Percentiles rank a stretch among this genome's conserved stretches.
Evolutionary conservation across 2,113 vertebrate genomes (phyloP).

Genomic region (Rhombomys opimus): DNA sequence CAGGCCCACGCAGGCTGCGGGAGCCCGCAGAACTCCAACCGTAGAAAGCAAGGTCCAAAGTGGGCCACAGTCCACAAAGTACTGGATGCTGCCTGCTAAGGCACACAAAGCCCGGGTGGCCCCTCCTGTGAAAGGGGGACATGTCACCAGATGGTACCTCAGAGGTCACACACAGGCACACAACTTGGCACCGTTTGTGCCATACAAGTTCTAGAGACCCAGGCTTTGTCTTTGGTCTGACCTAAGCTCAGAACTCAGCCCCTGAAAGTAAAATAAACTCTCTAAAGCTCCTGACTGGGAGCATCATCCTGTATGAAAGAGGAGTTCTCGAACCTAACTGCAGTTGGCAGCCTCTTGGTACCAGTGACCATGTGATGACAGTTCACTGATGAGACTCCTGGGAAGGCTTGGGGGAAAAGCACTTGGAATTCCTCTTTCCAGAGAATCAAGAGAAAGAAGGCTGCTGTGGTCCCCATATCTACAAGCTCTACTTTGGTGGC

Average conservation of each 20-base stretch:
- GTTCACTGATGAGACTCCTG: not conserved
- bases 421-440: not conserved
- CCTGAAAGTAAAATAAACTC: slow-evolving; percentile 48
- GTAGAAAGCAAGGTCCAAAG: not conserved
- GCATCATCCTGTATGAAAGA: slow-evolving; percentile 10
- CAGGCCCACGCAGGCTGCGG: too few species aligned
- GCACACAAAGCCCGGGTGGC: not conserved
- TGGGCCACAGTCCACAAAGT: not conserved
- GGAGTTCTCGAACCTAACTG: not conserved
- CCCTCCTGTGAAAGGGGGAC: not conserved
- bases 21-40: not conserved
- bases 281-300: slow-evolving; percentile 25
- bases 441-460: not conserved
- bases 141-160: not conserved
- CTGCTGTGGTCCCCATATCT: not conserved
- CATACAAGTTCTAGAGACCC: not conserved
- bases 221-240: slow-evolving; percentile 58
- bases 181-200: not conserved
- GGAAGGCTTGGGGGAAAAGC: not conserved
- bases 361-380: not conserved
- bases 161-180: not conserved
- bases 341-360: not conserved
- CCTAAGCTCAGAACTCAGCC: not conserved
- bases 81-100: too few species aligned
- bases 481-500: not conserved